These are phyloP conservation scores for Phalacrocorax carbo DNA, from an alignment of 2,113 vertebrate species.

Conservation along the genomic window DNA sequence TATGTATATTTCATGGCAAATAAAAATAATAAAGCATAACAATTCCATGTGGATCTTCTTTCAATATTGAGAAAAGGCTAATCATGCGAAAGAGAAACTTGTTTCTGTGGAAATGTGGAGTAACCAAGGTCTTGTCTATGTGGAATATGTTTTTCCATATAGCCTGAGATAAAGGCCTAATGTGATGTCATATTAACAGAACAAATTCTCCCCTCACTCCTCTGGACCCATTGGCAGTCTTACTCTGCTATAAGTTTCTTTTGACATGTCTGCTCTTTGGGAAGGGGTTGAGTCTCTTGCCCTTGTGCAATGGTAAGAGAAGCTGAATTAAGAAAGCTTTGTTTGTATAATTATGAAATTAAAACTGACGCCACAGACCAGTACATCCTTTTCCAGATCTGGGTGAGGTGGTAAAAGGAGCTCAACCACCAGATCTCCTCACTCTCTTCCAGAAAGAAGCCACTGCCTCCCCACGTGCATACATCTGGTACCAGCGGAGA, in stretches of 20 bases:
- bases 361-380: background rate
- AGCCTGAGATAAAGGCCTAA: background rate
- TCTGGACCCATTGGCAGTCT: fast-evolving
- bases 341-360: background rate
- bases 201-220: background rate
- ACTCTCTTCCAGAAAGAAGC: background rate
- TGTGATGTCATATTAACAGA: background rate
- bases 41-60: background rate
- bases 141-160: background rate
- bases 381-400: background rate
- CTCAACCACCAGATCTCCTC: background rate
- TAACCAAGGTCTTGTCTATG: background rate
- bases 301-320: background rate
- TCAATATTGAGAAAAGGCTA: background rate
- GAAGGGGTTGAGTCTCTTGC: background rate
- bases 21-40: background rate
- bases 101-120: background rate
- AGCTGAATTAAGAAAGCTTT: background rate
- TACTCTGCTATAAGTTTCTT: background rate
- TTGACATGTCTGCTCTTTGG: background rate
- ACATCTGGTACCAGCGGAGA: background rate
- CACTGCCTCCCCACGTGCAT: background rate
- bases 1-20: background rate
- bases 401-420: background rate
- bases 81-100: background rate